Percentiles rank a stretch among this genome's conserved stretches.
Evolutionary conservation across 1,140 invertebrate genomes (phyloP).

Genomic region (Carposina sasakii): DNA sequence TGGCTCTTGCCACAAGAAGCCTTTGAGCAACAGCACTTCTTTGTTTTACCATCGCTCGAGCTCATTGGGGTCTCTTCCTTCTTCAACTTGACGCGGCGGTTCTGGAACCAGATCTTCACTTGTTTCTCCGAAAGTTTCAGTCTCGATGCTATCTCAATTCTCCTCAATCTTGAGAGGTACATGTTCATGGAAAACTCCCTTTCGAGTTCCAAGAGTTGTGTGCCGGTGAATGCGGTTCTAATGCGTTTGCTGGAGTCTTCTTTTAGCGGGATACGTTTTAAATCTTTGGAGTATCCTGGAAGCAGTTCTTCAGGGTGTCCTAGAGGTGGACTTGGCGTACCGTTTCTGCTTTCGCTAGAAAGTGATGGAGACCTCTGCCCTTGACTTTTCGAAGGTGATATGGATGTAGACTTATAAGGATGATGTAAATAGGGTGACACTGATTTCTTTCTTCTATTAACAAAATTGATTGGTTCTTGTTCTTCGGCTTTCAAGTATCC

Average conservation of each 20-base stretch:
- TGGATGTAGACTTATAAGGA: constrained; percentile 60
- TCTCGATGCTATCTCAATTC: constrained; percentile 94
- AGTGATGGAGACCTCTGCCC: constrained; percentile 55
- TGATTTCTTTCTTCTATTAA: constrained; percentile 55
- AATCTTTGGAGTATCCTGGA: constrained; percentile 57
- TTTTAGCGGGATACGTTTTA: constrained; percentile 57
- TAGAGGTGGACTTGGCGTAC: constrained; percentile 74
- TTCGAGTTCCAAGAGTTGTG: constrained; percentile 91
- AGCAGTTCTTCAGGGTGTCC: constrained; percentile 68
- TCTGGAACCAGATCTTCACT: constrained; percentile 97
- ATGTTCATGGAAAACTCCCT: constrained; percentile 93
- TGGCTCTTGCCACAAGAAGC: constrained; percentile 38
- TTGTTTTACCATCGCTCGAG: constrained; percentile 32
- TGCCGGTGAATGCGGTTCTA: constrained; percentile 94
- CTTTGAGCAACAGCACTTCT: constrained; percentile 58
- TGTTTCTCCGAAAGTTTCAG: constrained; percentile 93
- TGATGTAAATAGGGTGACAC: constrained; percentile 61
- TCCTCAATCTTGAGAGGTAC: constrained; percentile 89
- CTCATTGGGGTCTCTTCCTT: constrained; percentile 75
- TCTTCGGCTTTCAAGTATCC: constrained; percentile 45
- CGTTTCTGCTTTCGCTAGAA: constrained; percentile 69
- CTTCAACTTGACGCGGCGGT: constrained; percentile 92
- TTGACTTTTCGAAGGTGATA: constrained; percentile 58
- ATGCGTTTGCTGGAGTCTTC: constrained; percentile 83
- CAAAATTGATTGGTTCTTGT: constrained; percentile 47